phyloP scores from a whole-genome alignment of 2,113 vertebrate species.

The Pontoporia blainvillei region DNA sequence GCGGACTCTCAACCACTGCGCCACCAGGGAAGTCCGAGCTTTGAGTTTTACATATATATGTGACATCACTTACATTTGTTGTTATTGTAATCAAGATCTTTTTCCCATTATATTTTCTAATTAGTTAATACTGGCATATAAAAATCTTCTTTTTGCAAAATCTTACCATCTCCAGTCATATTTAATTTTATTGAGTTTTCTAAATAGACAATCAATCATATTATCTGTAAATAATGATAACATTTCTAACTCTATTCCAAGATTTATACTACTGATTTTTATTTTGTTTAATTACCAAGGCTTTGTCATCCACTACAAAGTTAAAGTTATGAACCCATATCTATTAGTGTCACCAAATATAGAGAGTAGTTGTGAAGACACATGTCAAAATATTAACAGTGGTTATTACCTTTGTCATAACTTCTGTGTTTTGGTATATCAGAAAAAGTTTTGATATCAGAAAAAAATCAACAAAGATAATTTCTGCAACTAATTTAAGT shows the following conservation, averaged over 20 bases:
- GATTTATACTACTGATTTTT: background rate
- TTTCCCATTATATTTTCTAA: constrained; percentile 13
- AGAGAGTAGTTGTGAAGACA: background rate
- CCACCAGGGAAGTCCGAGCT: background rate
- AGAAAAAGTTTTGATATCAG: background rate
- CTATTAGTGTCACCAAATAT: background rate
- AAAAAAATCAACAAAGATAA: background rate
- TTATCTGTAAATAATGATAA: background rate
- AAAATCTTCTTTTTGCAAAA: background rate
- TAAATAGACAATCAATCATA: background rate
- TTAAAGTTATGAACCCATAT: background rate
- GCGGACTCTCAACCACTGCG: no score
- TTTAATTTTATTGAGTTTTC: constrained; percentile 30
- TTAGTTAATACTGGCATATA: background rate
- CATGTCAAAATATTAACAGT: background rate
- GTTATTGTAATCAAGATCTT: background rate
- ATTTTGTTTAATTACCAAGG: background rate
- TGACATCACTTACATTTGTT: background rate
- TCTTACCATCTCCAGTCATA: background rate
- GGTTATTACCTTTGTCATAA: background rate
- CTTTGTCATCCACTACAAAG: background rate
- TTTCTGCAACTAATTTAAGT: background rate
- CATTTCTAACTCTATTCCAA: background rate
- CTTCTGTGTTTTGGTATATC: background rate
- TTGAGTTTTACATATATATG: background rate